Evolutionary conservation across 1,140 invertebrate species (phyloP).

Genomic region (Leptinotarsa lineolata): DNA sequence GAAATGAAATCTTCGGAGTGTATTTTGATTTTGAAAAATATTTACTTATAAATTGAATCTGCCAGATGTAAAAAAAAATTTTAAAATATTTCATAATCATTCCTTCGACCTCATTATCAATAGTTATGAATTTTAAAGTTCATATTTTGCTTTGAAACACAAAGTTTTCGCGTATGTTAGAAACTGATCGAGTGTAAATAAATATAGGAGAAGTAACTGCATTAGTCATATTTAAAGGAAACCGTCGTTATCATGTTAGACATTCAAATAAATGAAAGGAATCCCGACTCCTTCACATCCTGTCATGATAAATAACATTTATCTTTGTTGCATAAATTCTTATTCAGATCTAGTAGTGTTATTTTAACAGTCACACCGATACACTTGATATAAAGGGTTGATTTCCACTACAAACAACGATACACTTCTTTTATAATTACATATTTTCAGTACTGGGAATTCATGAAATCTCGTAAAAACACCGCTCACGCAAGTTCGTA

Average conservation of each 20-base stretch:
- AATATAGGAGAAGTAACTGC: neutral
- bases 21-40: too few relatives aligned
- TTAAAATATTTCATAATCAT: too few relatives aligned
- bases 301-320: conserved; percentile 30
- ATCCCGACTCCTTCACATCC: conserved; percentile 41
- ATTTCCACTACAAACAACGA: neutral
- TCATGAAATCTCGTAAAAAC: conserved; percentile 64
- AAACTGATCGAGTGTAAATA: neutral
- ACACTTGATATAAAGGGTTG: too few relatives aligned
- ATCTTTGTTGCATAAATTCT: conserved; percentile 19
- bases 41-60: too few relatives aligned
- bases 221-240: conserved; percentile 27
- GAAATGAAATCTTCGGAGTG: too few relatives aligned
- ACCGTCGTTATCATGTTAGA: conserved; percentile 11
- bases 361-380: neutral
- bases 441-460: conserved; percentile 66
- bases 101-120: too few relatives aligned
- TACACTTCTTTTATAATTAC: conserved; percentile 1
- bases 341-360: neutral
- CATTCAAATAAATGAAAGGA: conserved; percentile 13
- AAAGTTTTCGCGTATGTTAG: too few relatives aligned
- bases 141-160: too few relatives aligned
- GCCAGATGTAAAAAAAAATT: too few relatives aligned
- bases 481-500: conserved; percentile 57
- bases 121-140: too few relatives aligned